Evolutionary conservation across 2,113 vertebrate species (phyloP), one percentile per base, ranked within the genome.

Genomic region (Elgaria multicarinata): DNA sequence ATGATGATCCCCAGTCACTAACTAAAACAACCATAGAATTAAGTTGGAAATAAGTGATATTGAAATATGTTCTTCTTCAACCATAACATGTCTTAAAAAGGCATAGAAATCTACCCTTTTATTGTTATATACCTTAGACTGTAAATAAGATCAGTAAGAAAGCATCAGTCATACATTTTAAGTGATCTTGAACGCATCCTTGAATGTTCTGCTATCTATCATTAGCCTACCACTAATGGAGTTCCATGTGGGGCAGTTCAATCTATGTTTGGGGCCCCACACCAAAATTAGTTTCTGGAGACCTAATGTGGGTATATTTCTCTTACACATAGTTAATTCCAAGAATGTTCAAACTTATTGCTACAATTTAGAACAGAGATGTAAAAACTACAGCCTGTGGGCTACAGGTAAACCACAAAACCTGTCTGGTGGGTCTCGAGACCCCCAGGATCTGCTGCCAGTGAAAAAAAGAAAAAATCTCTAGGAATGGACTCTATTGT

Each of bases 221-320:
- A 50, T 50, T 50, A 76, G 74, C 33, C 22, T 39, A 58, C 4
- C 62, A 81, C 53, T 81, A 36, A 20, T 62, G 55, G 55, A 36
- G 22, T 28, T 53, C 46, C 46, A 50, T 36, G 69, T 71, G 69
- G 9, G 28, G 33, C 33, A 36, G 6, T 58, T 53, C 53, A 18
- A 50, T 50, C 42, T 46, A 10, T 50, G 22, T 44, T 26, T 26
- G 42, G 33, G 31, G 55, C 36, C 50, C 26, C 50, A 80, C 31
- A 44, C 74, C 74, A 76, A 31, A 80, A 81, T 81, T 81, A 81
- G n/a, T 81, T 81, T 81, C 79, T 81, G 33, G 22, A 62, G 33
- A 62, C n/a, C 31, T 55, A 53, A 58, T 53, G 55, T n/a, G n/a
- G 28, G 58, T 55, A 8, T 50, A 50, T 50, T 50, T 75, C 36